Evolutionary conservation across 2,888 invertebrate genomes (phyloP), one percentile per base, ranked within the genome.

Genomic region (Cryptus viduatorius): DNA sequence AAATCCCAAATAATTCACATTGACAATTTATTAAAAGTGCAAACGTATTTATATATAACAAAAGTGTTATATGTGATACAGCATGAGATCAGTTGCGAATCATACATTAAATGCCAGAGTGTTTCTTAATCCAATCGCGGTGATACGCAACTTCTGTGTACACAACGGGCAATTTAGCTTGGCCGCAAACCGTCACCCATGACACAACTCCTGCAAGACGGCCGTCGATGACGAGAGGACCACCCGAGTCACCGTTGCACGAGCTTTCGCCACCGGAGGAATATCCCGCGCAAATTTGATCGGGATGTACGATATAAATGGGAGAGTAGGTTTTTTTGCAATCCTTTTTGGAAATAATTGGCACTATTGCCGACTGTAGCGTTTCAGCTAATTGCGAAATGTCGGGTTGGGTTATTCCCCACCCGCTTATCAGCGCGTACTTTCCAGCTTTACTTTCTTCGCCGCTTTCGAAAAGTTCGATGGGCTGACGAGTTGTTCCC

Each of bases 201-300:
- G 92, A 93, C 0, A 91, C 90, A 59, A 93, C 31, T 7, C 92
- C 92, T 31, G 88, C 89, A 1, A 89, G 89, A 7, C 87, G 82
- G 12, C 88, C 89, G 0, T 59, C 44, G 24, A 92, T 81, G 44
- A 83, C 87, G 12, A 90, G 76, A 0, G 92, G 92, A 4, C 92
- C 91, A 56, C 92, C 92, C 0, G 92, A 92, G 69, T 92, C 92
- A 50, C 92, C 92, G 4, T 89, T 89, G 78, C 92, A 92, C 5
- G 90, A 56, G 73, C 90, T 91, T 7, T 89, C 95, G 16, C 96
- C 96, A 1, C 96, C 96, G 82, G 94, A 92, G 3, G 94, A 91
- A 0, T 91, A 91, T 0, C 95, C 96, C 1, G 96, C 96, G 89
- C 96, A 96, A 10, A 96, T 94, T 3, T 93, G 94, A 0, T 94